Evolutionary conservation across 2,888 invertebrate genomes (phyloP).

Genomic region (Mesorhabditis belari): DNA sequence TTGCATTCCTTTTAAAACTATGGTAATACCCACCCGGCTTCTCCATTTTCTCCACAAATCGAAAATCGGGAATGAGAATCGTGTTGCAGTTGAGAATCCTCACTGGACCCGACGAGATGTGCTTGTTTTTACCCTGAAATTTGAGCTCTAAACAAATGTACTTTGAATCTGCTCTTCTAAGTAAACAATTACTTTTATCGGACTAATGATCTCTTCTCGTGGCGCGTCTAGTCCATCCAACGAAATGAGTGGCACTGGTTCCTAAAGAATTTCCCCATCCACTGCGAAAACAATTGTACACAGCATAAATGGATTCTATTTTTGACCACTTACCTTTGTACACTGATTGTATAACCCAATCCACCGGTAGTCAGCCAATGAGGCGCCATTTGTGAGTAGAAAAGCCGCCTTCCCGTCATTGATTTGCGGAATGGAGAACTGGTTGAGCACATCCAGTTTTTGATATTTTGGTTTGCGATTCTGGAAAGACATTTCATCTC

Average conservation of each 20-base stretch:
- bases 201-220: conserved; percentile 1
- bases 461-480: too few relatives aligned
- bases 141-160: not conserved
- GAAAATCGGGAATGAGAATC: conserved; percentile 17
- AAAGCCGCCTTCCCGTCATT: not conserved
- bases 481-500: too few relatives aligned
- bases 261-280: conserved; percentile 1
- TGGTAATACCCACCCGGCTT: conserved; percentile 2
- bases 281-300: too few relatives aligned
- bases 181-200: not conserved
- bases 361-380: conserved; percentile 10
- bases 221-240: conserved; percentile 6
- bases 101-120: not conserved
- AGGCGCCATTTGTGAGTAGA: conserved; percentile 7
- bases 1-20: too few relatives aligned
- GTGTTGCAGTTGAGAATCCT: conserved; percentile 31
- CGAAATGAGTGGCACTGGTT: conserved; percentile 6
- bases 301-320: not conserved
- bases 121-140: not conserved
- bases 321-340: conserved; percentile 4
- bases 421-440: not conserved
- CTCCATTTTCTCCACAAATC: conserved; percentile 2
- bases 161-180: too few relatives aligned
- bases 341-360: conserved; percentile 10
- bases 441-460: not conserved